Evolutionary conservation across 1,140 invertebrate genomes (phyloP), one percentile per base, ranked within the genome.

Genomic region (Drosophila sp.): DNA sequence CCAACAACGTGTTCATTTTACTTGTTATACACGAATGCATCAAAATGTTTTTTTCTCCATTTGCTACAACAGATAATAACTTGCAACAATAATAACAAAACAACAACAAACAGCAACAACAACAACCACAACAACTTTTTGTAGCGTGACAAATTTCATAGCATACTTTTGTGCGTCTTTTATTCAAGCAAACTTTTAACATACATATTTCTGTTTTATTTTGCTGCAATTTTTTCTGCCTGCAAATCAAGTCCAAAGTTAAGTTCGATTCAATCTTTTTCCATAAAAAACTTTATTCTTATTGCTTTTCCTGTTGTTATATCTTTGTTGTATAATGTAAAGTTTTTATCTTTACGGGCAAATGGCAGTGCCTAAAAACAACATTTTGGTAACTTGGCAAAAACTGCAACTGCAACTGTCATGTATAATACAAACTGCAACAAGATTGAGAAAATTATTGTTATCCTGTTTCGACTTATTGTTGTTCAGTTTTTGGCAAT

Each of bases 1-100:
- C 54, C 57, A 84, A 79, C 57, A 84, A 79, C 82, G 82, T 87
- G 82, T 82, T 86, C 72, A 86, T 87, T 76, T 75, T 63, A 65
- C 78, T 81, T 87, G 82, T 86, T 67, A 62, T 66, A 82, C 82
- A 86, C 56, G 65, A 75, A 72, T 78, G 78, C 71, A 81, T 76
- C 75, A 73, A 62, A 76, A 84, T 78, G 75, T 63, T 62, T 58
- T 25, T 59, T 7, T 46, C 9, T 7, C 45, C 16, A 34, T 14
- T 40, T 32, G 51, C 53, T 58, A 57, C 76, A 54, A 46, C 58
- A 64, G 45, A 50, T 72, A 79, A 79, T 78, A 78, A 79, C 50
- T 43, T 43, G 27, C 53, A 79, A 41, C 41, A 57, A 50, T 48
- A 65, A 54, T n/a, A n/a, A n/a, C n/a, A n/a, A n/a, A n/a, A n/a